A percentile compares a stretch with the other conserved stretches of the same genome.
Conservation (phyloP, 2,888 invertebrate genomes). For the Agonopterix arenella region DNA sequence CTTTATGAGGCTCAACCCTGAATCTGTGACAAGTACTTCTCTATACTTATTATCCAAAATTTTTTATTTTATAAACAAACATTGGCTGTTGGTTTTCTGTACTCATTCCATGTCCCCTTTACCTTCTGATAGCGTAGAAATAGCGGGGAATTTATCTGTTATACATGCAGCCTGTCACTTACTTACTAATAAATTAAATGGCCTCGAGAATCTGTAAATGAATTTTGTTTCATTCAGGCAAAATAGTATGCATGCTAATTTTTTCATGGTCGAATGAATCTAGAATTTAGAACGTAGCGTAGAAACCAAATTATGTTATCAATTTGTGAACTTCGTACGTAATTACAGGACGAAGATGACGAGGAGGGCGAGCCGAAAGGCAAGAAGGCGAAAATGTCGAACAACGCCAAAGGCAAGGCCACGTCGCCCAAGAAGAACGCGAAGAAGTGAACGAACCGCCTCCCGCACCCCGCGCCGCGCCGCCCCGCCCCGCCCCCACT, state of each 20-base stretch:
- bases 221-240: too few relatives aligned
- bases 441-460: conserved; percentile 60
- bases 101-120: conserved; percentile 61
- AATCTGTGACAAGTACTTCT: too few relatives aligned
- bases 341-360: conserved; percentile 80
- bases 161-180: too few relatives aligned
- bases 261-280: too few relatives aligned
- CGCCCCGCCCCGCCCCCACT: conserved; percentile 11
- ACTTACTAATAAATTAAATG: too few relatives aligned
- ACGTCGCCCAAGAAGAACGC: conserved; percentile 84
- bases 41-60: not conserved
- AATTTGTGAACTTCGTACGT: not conserved
- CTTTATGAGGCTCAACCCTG: too few relatives aligned
- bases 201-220: too few relatives aligned
- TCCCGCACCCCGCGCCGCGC: conserved; percentile 18
- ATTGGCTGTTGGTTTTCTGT: conserved; percentile 74
- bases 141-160: too few relatives aligned
- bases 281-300: too few relatives aligned
- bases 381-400: conserved; percentile 85
- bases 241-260: too few relatives aligned
- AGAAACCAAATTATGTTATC: too few relatives aligned
- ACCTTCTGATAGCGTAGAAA: conserved; percentile 52
- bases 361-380: conserved; percentile 88
- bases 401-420: conserved; percentile 82
- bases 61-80: not conserved